phyloP scores from a whole-genome alignment of 2,888 invertebrate genomes.

The Euphydryas editha region DNA sequence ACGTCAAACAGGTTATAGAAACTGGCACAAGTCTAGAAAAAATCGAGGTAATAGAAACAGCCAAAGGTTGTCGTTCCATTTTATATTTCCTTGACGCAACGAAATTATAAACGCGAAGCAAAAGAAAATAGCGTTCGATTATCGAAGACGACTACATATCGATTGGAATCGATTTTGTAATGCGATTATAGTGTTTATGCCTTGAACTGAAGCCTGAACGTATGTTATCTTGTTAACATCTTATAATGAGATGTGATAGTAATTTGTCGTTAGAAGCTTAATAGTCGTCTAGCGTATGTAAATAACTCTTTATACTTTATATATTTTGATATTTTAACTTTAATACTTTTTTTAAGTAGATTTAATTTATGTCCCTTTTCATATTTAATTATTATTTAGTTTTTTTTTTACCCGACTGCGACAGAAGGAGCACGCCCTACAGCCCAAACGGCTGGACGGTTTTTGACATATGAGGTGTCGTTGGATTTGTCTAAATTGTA shows the following conservation, averaged over 20 bases:
- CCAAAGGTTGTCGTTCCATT: conserved; percentile 4
- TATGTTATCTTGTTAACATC: conserved; percentile 29
- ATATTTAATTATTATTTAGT: too few relatives aligned
- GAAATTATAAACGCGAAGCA: conserved; percentile 22
- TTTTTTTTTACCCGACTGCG: too few relatives aligned
- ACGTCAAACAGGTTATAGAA: not conserved
- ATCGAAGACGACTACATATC: conserved; percentile 23
- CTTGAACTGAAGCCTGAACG: conserved; percentile 23
- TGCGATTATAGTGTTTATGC: conserved; percentile 25
- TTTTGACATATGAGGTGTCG: too few relatives aligned
- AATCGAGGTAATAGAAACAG: not conserved
- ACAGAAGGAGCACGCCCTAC: too few relatives aligned
- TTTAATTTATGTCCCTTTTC: too few relatives aligned
- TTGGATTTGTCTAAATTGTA: too few relatives aligned
- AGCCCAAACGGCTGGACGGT: too few relatives aligned
- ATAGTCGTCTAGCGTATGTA: not conserved
- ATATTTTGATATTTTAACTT: too few relatives aligned
- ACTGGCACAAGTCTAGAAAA: not conserved
- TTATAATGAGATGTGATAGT: conserved; percentile 21
- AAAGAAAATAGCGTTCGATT: conserved; percentile 22
- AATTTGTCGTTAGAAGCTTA: not conserved
- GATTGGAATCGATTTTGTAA: conserved; percentile 34
- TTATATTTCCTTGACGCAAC: conserved; percentile 3
- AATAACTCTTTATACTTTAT: not conserved
- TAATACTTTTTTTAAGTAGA: too few relatives aligned